Percentiles rank a stretch among this genome's conserved stretches.
Evolutionary conservation across 2,888 invertebrate genomes (phyloP).

Genomic region (Resseliella maxima): DNA sequence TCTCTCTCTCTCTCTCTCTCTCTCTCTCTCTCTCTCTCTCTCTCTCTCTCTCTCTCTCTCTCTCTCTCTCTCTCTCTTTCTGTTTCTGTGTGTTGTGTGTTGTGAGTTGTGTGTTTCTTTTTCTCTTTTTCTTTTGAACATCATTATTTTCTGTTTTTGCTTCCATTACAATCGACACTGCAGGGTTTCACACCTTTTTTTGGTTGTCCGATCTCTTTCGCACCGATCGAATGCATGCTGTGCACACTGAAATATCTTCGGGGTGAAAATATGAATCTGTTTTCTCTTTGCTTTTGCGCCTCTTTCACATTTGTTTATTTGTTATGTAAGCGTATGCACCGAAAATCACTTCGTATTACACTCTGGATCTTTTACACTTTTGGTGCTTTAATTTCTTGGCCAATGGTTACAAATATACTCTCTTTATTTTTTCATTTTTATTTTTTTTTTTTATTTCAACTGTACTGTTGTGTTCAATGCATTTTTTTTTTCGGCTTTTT

Average conservation of each 20-base stretch:
- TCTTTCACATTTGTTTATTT: neutral
- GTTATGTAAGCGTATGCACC: slow-evolving; percentile 12
- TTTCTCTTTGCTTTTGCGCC: slow-evolving; percentile 16
- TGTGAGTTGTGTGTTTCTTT: neutral
- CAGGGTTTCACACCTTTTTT: slow-evolving; percentile 53
- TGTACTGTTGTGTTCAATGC: slow-evolving; percentile 45
- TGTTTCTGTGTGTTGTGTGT: neutral
- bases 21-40: too few species aligned
- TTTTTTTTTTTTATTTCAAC: neutral
- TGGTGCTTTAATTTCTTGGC: neutral
- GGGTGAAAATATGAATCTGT: slow-evolving; percentile 31
- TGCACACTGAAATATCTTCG: slow-evolving; percentile 19
- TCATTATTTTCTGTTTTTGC: slow-evolving; percentile 36
- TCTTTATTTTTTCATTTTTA: neutral
- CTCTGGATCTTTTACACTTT: neutral
- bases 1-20: too few species aligned
- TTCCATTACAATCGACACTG: slow-evolving; percentile 48
- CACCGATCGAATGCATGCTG: slow-evolving; percentile 7
- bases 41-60: neutral
- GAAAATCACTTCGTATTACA: neutral
- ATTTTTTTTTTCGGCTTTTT: slow-evolving; percentile 11
- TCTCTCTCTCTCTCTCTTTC: neutral
- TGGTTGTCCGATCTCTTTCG: neutral
- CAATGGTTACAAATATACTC: neutral
- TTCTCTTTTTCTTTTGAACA: neutral